Base-by-base conservation (phyloP, 2,888 invertebrate genomes). In the Galerucella calmariensis region DNA sequence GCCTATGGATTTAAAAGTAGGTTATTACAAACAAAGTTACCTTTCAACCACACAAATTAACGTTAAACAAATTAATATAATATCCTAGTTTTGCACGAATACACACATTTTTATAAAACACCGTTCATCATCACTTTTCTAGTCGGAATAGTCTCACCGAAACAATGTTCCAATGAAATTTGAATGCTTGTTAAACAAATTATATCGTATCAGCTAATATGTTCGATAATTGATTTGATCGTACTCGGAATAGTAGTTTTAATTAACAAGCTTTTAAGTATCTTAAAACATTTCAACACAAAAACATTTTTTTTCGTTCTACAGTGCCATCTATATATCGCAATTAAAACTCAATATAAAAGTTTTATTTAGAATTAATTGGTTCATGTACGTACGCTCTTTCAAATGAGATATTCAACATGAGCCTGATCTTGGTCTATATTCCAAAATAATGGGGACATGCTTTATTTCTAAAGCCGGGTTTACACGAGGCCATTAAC, bases 101-200 rank as follows among this genome's bases (percentile, higher is more conserved):
- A 41, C 35, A 41, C 35, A 41, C 35, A 41, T 9, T 41, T 48
- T 48, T 48, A 20, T 20, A 48, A 48, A 61, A n/a, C 11, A 63
- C 14, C 16, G 44, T 41, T 67, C 20, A 24, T 51, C 44, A 46
- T 51, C 51, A 67, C 35, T 53, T 67, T 67, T 67, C 8, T 27
- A 6, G 1, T 11, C 44, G 14, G 48, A 67, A 24, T 46, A 51
- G 48, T 14, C 51, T 48, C 41, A 46, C 20, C 27, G 58, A 48
- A 66, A 53, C 51, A 66, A 65, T 41, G 35, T 56, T 24, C 41
- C 35, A 62, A 67, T 68, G 51, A 59, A 20, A 41, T 51, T 53
- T 56, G 46, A 56, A 59, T 63, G 69, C 46, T 73, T 73, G 69
- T 73, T 69, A 35, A 73, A 73, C 69, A 65, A 69, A 73, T 73